Evolutionary conservation across 1,140 invertebrate species (phyloP).

Genomic region (Scaptodrosophila lebanonensis): DNA sequence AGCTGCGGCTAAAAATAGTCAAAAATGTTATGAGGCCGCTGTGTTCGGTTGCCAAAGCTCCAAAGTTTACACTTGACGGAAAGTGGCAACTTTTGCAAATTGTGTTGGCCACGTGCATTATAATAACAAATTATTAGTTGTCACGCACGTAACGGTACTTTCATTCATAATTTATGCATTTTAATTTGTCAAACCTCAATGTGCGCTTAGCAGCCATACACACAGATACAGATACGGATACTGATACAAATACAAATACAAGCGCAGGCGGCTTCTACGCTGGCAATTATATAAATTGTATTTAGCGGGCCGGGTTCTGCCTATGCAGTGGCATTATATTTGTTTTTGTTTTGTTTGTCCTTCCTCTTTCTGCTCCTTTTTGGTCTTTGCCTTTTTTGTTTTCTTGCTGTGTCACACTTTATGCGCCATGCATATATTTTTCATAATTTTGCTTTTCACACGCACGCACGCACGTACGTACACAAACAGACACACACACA

Average conservation of each 20-base stretch:
- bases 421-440: conserved; percentile 31
- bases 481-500: conserved; percentile 7
- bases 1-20: no score
- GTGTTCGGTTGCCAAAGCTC: conserved; percentile 1
- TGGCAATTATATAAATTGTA: conserved; percentile 27
- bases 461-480: conserved; percentile 5
- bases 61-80: conserved; percentile 19
- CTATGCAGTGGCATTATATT: conserved; percentile 10
- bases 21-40: no score
- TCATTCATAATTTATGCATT: conserved; percentile 76
- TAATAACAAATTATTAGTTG: conserved; percentile 75
- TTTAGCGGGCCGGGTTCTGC: conserved; percentile 1
- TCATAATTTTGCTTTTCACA: conserved; percentile 52
- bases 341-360: conserved; percentile 10
- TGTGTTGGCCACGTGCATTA: conserved; percentile 57
- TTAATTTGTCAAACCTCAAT: conserved; percentile 70
- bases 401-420: conserved; percentile 15
- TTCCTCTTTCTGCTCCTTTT: conserved; percentile 13
- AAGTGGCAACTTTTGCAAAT: conserved; percentile 16
- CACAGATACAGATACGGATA: background rate
- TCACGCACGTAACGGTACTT: conserved; percentile 74
- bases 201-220: conserved; percentile 15
- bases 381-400: conserved; percentile 13
- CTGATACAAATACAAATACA: background rate
- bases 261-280: background rate